Evolutionary conservation across 2,797 vertebrate species (phyloP).

Genomic region (Hypotaenidia philippensis): DNA sequence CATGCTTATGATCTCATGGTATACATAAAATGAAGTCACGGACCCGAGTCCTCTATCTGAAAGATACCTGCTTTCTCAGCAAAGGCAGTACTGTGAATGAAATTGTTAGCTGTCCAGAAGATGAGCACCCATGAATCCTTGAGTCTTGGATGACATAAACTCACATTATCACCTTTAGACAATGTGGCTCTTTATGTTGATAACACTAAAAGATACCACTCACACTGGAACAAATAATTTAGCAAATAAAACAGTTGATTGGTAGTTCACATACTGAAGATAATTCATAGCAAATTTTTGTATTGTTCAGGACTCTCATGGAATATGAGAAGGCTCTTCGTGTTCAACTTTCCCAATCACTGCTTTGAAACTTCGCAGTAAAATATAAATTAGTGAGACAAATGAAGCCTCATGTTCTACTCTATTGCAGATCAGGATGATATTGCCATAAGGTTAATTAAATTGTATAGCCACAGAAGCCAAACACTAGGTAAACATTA

Average conservation of each 20-base stretch:
- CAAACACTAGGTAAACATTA: background rate
- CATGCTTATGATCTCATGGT: background rate
- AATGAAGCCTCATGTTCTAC: background rate
- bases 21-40: background rate
- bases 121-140: background rate
- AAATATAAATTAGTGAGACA: background rate
- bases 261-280: background rate
- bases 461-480: background rate
- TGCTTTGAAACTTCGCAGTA: background rate
- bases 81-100: background rate
- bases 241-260: background rate
- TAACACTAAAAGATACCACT: background rate
- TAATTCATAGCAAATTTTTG: background rate
- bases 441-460: constrained; percentile 8
- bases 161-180: background rate
- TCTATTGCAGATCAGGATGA: background rate
- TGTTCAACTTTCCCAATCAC: background rate
- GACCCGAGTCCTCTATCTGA: background rate
- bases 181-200: background rate
- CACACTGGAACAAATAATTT: background rate
- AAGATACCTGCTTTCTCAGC: background rate
- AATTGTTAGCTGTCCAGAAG: background rate
- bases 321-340: background rate
- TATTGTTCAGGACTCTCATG: background rate
- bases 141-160: background rate